Evolutionary conservation across 2,888 invertebrate species (phyloP).

Genomic region (Aphidius colemani): DNA sequence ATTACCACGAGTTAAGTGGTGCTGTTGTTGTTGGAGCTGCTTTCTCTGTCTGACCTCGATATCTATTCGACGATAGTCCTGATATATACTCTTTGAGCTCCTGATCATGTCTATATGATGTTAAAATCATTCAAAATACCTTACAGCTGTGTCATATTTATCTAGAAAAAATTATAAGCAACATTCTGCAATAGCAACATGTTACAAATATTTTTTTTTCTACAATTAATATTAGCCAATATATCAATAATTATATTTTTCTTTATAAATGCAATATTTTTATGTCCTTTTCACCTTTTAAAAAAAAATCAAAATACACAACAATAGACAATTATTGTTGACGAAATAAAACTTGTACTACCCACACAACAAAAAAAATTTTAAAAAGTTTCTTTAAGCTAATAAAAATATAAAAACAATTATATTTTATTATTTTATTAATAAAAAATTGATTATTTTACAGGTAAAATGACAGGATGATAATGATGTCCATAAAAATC

Average conservation of each 20-base stretch:
- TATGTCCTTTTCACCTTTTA: too few relatives aligned
- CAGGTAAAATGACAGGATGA: background rate
- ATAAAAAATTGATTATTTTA: background rate
- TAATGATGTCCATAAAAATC: slow-evolving; percentile 25
- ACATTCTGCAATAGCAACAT: too few relatives aligned
- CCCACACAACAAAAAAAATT: too few relatives aligned
- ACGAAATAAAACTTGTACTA: too few relatives aligned
- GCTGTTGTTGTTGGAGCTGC: slow-evolving; percentile 37
- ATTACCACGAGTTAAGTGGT: slow-evolving; percentile 38
- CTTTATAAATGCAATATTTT: too few relatives aligned
- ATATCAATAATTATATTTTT: too few relatives aligned
- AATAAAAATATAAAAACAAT: background rate
- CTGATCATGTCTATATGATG: slow-evolving; percentile 11
- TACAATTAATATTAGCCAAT: too few relatives aligned
- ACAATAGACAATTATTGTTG: too few relatives aligned
- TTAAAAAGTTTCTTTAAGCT: too few relatives aligned
- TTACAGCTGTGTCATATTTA: background rate
- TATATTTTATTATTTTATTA: background rate
- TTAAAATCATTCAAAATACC: slow-evolving; percentile 9
- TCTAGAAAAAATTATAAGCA: too few relatives aligned
- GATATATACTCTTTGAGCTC: slow-evolving; percentile 32
- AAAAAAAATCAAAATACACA: too few relatives aligned
- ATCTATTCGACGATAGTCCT: slow-evolving; percentile 44
- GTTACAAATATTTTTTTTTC: too few relatives aligned
- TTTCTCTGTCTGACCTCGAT: slow-evolving; percentile 57